Evolutionary conservation across 2,888 invertebrate species (phyloP), one percentile per base, ranked within the genome.

Genomic region (Dichetophora obliterata): DNA sequence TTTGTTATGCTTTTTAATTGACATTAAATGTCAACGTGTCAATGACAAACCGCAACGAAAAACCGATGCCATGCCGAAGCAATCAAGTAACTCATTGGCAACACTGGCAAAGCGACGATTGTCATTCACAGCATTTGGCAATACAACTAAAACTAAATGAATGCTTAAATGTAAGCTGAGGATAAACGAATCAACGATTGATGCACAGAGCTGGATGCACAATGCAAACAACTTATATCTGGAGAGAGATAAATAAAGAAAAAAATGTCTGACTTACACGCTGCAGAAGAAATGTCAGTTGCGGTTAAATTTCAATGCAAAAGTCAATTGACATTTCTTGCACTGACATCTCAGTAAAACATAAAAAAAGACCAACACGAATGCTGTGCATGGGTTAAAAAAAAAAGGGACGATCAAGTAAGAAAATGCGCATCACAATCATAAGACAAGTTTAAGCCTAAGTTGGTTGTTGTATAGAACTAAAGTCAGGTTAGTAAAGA

Each of bases 71-170:
- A 22, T 27, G 27, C 8, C 8, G 61, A 9, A 27, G 27, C 27
- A 61, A 31, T 19, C 19, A 31, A 27, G 34, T 27, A 63, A 63
- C 31, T 83, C 82, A 83, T 84, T 84, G 81, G 81, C 84, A 83
- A 83, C 83, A 43, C 11, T n/a, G 31, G 16, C 31, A 63, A 59
- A 82, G 79, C 82, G 80, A 83, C 84, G 84, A 84, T 84, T 84
- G 84, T 84, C 84, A 83, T 84, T 84, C 84, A 84, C 84, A 84
- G 79, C 77, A 75, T 76, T 11, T 71, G 69, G 71, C 27, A 27
- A 66, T 5, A 50, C 48, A 27, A 37, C 65, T 54, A 16, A 37
- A 52, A 31, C 63, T 31, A n/a, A 65, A 27, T 11, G 52, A 27
- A 59, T 22, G 61, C 48, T 48, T 8, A 59, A 19, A 52, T 24